phyloP scores from a whole-genome alignment of 2,113 vertebrate species.

The Pleuronectes platessa region DNA sequence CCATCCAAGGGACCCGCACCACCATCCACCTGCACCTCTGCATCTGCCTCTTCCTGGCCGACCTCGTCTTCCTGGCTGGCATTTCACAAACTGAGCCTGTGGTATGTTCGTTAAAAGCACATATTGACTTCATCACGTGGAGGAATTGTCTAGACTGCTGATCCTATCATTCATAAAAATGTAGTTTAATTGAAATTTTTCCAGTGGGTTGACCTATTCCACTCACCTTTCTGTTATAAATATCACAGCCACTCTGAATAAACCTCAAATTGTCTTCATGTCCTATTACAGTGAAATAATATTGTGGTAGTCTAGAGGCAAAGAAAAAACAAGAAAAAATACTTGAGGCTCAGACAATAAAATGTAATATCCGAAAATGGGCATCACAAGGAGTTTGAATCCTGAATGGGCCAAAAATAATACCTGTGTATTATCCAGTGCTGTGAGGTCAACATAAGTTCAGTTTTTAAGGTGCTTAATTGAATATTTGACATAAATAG shows the following conservation, averaged over 20 bases:
- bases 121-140: neutral
- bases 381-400: no score
- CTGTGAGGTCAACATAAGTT: no score
- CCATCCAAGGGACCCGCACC: constrained; percentile 88
- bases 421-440: no score
- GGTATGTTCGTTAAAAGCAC: constrained; percentile 57
- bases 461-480: no score
- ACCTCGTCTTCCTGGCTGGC: constrained; percentile 86
- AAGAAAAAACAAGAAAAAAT: no score
- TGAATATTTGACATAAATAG: no score
- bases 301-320: no score
- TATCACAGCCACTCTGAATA: neutral
- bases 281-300: neutral
- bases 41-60: constrained; percentile 86
- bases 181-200: neutral
- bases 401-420: neutral
- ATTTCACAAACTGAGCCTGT: constrained; percentile 72
- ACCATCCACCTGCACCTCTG: constrained; percentile 91
- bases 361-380: no score
- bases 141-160: neutral
- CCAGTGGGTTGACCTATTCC: neutral
- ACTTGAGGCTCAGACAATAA: no score
- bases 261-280: neutral
- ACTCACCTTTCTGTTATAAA: neutral
- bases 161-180: neutral